phyloP scores from a whole-genome alignment of 2,113 vertebrate genomes.

The Brienomyrus longianalis region DNA sequence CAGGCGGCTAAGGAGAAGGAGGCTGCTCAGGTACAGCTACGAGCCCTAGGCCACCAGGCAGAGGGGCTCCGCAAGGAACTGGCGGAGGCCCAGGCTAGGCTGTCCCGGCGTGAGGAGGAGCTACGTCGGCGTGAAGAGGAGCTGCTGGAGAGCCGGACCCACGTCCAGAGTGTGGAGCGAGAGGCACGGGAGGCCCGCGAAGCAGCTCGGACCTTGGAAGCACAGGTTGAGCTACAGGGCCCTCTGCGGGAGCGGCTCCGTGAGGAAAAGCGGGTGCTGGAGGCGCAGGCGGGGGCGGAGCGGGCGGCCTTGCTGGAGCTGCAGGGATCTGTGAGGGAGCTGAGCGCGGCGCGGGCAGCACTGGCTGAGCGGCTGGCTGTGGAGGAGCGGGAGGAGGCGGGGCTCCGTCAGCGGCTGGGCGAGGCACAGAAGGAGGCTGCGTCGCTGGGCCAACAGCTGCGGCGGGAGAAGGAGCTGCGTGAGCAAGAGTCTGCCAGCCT shows the following conservation, averaged over 20 bases:
- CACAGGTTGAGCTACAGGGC: conserved; percentile 60
- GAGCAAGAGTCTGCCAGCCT: conserved; percentile 68
- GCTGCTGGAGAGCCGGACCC: conserved; percentile 65
- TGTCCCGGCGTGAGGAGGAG: conserved; percentile 79
- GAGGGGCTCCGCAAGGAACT: conserved; percentile 77
- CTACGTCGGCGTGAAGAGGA: conserved; percentile 70
- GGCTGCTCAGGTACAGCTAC: conserved; percentile 67
- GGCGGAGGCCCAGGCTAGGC: conserved; percentile 67
- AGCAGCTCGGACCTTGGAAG: conserved; percentile 58
- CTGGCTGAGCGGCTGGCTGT: conserved; percentile 63
- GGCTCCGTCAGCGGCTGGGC: conserved; percentile 60
- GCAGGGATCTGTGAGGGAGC: conserved; percentile 66
- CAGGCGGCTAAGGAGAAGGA: conserved; percentile 77
- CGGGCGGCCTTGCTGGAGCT: conserved; percentile 65
- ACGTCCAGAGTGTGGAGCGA: conserved; percentile 65
- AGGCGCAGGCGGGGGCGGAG: conserved; percentile 56
- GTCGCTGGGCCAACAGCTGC: conserved; percentile 67
- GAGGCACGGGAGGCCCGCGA: conserved; percentile 67
- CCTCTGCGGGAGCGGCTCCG: conserved; percentile 55
- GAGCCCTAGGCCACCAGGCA: conserved; percentile 67
- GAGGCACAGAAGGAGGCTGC: conserved; percentile 61
- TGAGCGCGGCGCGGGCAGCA: conserved; percentile 64
- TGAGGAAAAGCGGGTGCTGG: conserved; percentile 69
- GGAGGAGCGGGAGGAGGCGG: conserved; percentile 61
- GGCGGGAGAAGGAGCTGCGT: conserved; percentile 77